A percentile compares a stretch with the other conserved stretches of the same genome.
phyloP scores from a whole-genome alignment of 2,797 vertebrate species.

The Thamnophis elegans region DNA sequence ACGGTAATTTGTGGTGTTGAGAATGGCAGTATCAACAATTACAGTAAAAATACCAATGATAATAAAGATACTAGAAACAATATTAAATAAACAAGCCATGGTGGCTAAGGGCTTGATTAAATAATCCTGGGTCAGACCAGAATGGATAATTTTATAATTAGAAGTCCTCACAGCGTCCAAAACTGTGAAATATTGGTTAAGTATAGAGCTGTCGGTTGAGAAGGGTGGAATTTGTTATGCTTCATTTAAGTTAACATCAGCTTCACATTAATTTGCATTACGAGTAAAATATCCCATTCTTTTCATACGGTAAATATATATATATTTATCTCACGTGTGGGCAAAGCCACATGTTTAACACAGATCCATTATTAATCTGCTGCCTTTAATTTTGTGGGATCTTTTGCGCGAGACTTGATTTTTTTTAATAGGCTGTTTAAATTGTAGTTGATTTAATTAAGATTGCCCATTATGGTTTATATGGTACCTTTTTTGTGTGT shows the following conservation, averaged over 20 bases:
- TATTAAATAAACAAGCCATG: not conserved
- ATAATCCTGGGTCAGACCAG: slow-evolving; percentile 28
- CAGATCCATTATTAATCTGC: not conserved
- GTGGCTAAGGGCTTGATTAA: slow-evolving; percentile 3
- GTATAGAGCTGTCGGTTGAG: slow-evolving; percentile 27
- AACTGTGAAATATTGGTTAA: slow-evolving; percentile 29
- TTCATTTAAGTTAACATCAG: slow-evolving; percentile 32
- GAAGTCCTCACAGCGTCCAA: not conserved
- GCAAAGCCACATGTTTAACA: not conserved
- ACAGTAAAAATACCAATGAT: not conserved
- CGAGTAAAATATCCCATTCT: not conserved
- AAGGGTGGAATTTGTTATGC: slow-evolving; percentile 27
- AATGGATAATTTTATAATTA: slow-evolving; percentile 36
- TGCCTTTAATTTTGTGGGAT: slow-evolving; percentile 4
- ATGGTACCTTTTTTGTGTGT: not conserved
- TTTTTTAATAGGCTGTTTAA: not conserved
- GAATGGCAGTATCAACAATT: not conserved
- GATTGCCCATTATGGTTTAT: not conserved
- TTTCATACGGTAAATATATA: not conserved
- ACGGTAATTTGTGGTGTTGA: not conserved
- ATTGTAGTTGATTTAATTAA: not conserved
- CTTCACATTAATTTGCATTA: slow-evolving; percentile 35
- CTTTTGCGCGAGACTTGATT: not conserved
- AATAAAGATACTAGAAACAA: not conserved
- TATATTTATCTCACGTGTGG: not conserved